Base-by-base conservation (phyloP, 53 echinoderm and acorn worm genomes). In the Arbacia lixula region DNA sequence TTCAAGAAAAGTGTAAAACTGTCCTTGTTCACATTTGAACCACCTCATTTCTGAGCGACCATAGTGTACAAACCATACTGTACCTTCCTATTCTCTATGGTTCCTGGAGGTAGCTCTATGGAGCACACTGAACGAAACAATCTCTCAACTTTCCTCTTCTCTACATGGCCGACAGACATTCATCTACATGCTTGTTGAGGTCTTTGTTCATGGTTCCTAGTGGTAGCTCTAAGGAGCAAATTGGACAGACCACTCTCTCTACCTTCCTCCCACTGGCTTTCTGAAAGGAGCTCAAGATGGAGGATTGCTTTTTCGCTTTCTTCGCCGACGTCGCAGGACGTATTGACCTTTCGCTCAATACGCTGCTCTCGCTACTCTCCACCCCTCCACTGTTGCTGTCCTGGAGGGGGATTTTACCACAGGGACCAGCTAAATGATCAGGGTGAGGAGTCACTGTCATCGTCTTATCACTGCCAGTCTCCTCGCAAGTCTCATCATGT, bases 161-260 rank as follows among this genome's bases (percentile, higher is more conserved):
- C 42, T 81, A 81, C 32, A 40, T 31, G 46, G 64, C 42, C 28
- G 63, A 43, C 1, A 94, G 77, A 66, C 96, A 96, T 1, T 43
- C 61, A 55, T 96, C 96, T 19, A 96, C 71, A 71, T 96, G 96
- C 12, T 71, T 85, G 41, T 96, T 96, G 8, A 96, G 61, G 51
- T 89, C 84, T 46, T 83, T 73, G 30, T 93, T 83, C 52, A 69
- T 85, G 8, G 90, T 96, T 51, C 85, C 89, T 11, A 51, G 41
- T 1, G 91, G 89, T 27, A 96, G 63, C 38, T 83, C 87, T 16
- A 67, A 83, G 27, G 72, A 46, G 72, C 96, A 96, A 3, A 96
- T 78, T 17, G 96, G 96, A 85, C 96, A 96, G 27, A 87, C 64
- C 26, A 93, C 43, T 16, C 16, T 67, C 37, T 84, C 69, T 0